Evolutionary conservation across 2,888 invertebrate genomes (phyloP).

Genomic region (Parapristionchus giblindavisi): DNA sequence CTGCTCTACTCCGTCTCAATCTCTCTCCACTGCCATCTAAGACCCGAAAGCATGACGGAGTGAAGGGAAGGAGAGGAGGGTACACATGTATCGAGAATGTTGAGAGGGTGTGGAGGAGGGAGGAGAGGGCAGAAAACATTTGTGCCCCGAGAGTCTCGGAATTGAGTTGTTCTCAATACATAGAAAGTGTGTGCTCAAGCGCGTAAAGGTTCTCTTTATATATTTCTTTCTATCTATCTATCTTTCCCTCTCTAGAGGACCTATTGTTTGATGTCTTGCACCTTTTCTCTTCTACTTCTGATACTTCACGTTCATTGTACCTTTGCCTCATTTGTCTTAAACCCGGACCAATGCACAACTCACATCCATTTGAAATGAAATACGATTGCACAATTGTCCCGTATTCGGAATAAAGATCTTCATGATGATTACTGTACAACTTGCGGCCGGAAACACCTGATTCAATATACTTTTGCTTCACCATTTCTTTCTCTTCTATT

Average conservation of each 20-base stretch:
- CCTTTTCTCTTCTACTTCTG: background rate
- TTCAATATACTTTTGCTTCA: too few relatives aligned
- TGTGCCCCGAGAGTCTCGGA: conserved; percentile 2
- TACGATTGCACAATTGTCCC: too few relatives aligned
- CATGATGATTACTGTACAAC: too few relatives aligned
- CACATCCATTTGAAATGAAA: too few relatives aligned
- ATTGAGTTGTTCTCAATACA: background rate
- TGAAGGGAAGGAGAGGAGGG: background rate
- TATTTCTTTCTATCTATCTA: background rate
- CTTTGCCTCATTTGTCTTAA: too few relatives aligned
- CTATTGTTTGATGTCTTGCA: background rate
- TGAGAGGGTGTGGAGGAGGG: conserved; percentile 30
- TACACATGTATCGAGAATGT: conserved; percentile 25
- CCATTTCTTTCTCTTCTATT: too few relatives aligned
- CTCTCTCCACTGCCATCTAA: too few relatives aligned
- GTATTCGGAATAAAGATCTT: too few relatives aligned
- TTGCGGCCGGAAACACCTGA: too few relatives aligned
- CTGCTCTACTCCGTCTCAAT: background rate
- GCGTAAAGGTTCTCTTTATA: background rate
- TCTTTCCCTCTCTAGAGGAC: background rate
- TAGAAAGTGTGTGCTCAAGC: background rate
- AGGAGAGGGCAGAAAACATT: background rate
- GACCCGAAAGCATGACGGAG: too few relatives aligned
- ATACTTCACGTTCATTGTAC: background rate
- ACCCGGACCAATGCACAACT: too few relatives aligned